Evolutionary conservation across 2,888 invertebrate genomes (phyloP), one percentile per base, ranked within the genome.

Genomic region (Callyntrura guangdongensis): DNA sequence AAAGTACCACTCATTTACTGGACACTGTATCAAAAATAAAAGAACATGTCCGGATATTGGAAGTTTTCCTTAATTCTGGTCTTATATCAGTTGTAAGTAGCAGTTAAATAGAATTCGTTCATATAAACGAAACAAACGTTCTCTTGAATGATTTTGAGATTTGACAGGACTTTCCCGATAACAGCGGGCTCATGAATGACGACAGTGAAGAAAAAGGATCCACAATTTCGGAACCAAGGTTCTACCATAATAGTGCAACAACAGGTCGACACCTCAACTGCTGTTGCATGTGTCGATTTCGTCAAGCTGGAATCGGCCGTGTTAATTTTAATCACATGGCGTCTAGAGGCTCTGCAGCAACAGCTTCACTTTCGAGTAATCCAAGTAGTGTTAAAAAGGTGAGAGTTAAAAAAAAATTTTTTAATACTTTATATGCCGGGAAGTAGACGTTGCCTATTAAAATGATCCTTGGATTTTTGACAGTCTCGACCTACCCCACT

Each of bases 241-340:
- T 53, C 27, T 61, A 56, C n/a, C 49, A 14, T 4, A 17, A 77
- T 9, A 74, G 22, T 22, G 59, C 22, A 27, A 4, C 56, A 27
- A 0, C 2, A 27, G 36, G 17, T 47, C 56, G 86, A 47, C 90
- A 90, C 47, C 14, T 20, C 2, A 90, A 86, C 17, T 92, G 92
- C 27, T 92, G 92, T 53, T 92, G 92, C 85, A 91, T 92, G 92
- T 92, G 92, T 56, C 89, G 82, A 22, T 89, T 85, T 17, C 79
- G 91, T 17, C 22, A 74, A 20, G 14, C 36, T 72, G 85, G 67
- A 17, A 1, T 53, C 14, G 69, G 72, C 11, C 53, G 27, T 17
- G 83, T 89, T 74, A 67, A 22, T n/a, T 47, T 45, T 25, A 85
- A 84, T 79, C 45, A 72, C 25, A 36, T 69, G 17, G 67, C 56